These are phyloP conservation scores for Oscheius sp. DNA, from an alignment of 1,140 invertebrate species.

Conservation along the genomic window DNA sequence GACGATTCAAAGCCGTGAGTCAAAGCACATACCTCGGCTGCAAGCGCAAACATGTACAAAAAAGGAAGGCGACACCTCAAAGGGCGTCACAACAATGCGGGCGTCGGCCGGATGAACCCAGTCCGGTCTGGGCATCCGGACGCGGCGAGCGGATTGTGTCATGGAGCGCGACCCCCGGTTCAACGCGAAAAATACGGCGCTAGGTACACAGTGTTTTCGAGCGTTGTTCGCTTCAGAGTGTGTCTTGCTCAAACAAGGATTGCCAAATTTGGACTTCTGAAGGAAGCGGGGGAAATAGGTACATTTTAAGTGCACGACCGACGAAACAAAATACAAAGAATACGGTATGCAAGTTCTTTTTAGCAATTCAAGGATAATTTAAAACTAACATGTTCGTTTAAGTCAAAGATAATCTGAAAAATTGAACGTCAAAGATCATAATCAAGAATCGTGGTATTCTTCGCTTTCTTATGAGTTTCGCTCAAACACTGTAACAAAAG, in stretches of 20 bases:
- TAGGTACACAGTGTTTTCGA: slow-evolving; percentile 5
- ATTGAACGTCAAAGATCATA: no score
- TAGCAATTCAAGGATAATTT: no score
- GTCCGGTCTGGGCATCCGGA: slow-evolving; percentile 7
- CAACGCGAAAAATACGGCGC: neutral
- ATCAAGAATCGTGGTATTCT: no score
- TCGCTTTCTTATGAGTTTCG: no score
- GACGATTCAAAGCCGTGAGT: slow-evolving; percentile 39
- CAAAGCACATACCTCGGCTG: neutral
- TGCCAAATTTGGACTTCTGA: no score
- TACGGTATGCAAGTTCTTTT: no score
- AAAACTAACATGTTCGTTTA: no score
- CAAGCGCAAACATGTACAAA: neutral
- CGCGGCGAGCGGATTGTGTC: neutral
- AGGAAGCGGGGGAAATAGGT: no score
- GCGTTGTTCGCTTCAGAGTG: neutral
- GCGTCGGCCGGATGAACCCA: neutral
- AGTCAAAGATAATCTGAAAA: no score
- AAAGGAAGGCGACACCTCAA: slow-evolving; percentile 3
- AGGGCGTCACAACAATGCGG: neutral
- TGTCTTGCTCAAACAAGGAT: neutral
- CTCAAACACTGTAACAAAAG: no score
- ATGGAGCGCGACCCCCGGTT: neutral
- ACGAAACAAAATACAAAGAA: no score
- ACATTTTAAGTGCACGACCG: no score